phyloP scores from a whole-genome alignment of 2,888 invertebrate species.

The Itoplectis maculator region DNA sequence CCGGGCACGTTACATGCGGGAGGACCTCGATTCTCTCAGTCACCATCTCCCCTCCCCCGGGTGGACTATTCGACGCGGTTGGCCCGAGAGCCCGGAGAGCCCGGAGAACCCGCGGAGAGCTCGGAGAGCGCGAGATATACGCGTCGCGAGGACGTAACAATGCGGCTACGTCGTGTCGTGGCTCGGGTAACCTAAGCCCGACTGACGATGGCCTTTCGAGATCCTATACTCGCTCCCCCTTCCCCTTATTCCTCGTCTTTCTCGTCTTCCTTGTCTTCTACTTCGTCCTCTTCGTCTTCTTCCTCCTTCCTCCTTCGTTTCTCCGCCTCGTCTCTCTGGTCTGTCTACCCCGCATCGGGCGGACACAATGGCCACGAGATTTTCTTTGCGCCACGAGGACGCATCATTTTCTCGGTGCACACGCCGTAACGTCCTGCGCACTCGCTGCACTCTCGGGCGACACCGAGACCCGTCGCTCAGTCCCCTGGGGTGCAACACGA shows the following conservation, averaged over 20 bases:
- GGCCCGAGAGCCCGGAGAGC: constrained; percentile 6
- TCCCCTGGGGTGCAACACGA: neutral
- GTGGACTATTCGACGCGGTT: constrained; percentile 50
- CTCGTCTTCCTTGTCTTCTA: no score
- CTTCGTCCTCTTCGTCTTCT: no score
- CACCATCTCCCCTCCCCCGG: constrained; percentile 8
- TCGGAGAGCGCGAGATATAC: no score
- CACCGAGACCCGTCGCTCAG: neutral
- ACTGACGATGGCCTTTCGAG: constrained; percentile 60
- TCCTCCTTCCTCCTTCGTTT: constrained; percentile 33
- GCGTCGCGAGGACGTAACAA: constrained; percentile 63
- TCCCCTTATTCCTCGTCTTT: constrained; percentile 57
- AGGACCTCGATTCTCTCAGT: constrained; percentile 49
- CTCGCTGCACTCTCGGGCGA: neutral
- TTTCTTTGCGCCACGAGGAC: constrained; percentile 57
- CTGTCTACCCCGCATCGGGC: constrained; percentile 47
- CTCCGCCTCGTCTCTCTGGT: constrained; percentile 4
- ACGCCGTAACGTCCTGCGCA: constrained; percentile 51
- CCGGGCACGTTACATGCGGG: constrained; percentile 24
- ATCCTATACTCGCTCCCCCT: constrained; percentile 46
- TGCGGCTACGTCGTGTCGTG: constrained; percentile 71
- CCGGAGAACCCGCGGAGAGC: no score
- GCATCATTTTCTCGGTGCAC: constrained; percentile 58
- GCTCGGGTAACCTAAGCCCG: constrained; percentile 71
- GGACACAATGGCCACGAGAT: constrained; percentile 60